Conservation (phyloP, 2,888 invertebrate genomes). For the Athalia rosae region DNA sequence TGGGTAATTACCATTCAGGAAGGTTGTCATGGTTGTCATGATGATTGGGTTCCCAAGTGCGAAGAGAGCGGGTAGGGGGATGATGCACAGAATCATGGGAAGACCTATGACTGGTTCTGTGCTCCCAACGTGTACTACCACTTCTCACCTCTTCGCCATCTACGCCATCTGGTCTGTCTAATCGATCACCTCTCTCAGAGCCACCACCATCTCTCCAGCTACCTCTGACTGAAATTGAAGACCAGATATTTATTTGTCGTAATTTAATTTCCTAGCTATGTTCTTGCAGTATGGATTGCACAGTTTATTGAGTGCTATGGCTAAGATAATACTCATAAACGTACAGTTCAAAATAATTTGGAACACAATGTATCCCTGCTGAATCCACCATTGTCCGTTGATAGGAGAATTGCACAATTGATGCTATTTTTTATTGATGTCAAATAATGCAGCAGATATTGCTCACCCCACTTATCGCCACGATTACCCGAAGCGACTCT, state of each 20-base stretch:
- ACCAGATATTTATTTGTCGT: slow-evolving; percentile 14
- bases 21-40: slow-evolving; percentile 74
- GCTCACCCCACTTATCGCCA: slow-evolving; percentile 77
- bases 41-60: slow-evolving; percentile 71
- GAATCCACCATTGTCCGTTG: neutral
- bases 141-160: slow-evolving; percentile 61
- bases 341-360: neutral
- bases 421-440: neutral
- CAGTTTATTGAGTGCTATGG: slow-evolving; percentile 19
- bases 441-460: neutral
- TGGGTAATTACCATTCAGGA: slow-evolving; percentile 74
- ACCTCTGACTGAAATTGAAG: slow-evolving; percentile 62
- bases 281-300: neutral
- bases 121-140: slow-evolving; percentile 67
- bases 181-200: slow-evolving; percentile 63
- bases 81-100: slow-evolving; percentile 68
- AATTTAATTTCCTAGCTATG: neutral
- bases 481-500: slow-evolving; percentile 70
- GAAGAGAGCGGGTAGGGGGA: slow-evolving; percentile 66
- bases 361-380: too few species aligned
- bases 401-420: neutral
- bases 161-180: slow-evolving; percentile 64
- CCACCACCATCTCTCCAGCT: slow-evolving; percentile 75
- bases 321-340: slow-evolving; percentile 13
- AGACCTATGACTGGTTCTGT: slow-evolving; percentile 68